phyloP scores from a whole-genome alignment of 2,113 vertebrate species.

The Catagonus wagneri region DNA sequence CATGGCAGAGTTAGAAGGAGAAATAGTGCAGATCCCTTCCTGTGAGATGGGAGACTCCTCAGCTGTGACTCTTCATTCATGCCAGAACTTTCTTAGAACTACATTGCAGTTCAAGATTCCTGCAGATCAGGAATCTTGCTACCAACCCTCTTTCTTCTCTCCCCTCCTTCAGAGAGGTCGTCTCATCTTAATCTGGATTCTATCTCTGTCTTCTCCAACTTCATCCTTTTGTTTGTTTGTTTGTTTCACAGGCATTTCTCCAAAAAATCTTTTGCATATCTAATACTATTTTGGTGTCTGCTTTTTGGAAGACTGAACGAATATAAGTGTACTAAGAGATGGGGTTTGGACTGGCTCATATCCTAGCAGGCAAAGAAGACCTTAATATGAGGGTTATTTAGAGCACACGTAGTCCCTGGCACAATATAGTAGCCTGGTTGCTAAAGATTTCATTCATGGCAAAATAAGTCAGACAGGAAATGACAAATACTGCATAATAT shows the following conservation, averaged over 20 bases:
- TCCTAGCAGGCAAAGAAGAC: not conserved
- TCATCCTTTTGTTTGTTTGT: not conserved
- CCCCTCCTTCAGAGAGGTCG: not conserved
- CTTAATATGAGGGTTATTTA: not conserved
- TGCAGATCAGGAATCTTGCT: slow-evolving; percentile 28
- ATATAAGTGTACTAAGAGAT: not conserved
- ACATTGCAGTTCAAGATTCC: not conserved
- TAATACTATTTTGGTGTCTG: not conserved
- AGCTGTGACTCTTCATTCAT: not conserved
- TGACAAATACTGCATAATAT: not conserved
- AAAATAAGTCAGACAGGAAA: not conserved
- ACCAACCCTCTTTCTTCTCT: not conserved
- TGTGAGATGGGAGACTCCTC: not conserved
- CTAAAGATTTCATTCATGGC: not conserved
- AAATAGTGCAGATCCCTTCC: not conserved
- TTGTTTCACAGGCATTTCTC: not conserved
- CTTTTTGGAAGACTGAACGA: slow-evolving; percentile 8
- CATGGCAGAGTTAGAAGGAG: too few species aligned
- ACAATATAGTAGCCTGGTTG: not conserved
- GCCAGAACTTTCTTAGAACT: not conserved
- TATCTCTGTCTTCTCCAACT: not conserved
- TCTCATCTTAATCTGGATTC: not conserved
- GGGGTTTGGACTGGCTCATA: not conserved
- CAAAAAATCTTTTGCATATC: not conserved
- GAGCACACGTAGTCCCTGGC: not conserved